Evolutionary conservation across 2,797 vertebrate species (phyloP).

Genomic region (Anisognathus igniventris): DNA sequence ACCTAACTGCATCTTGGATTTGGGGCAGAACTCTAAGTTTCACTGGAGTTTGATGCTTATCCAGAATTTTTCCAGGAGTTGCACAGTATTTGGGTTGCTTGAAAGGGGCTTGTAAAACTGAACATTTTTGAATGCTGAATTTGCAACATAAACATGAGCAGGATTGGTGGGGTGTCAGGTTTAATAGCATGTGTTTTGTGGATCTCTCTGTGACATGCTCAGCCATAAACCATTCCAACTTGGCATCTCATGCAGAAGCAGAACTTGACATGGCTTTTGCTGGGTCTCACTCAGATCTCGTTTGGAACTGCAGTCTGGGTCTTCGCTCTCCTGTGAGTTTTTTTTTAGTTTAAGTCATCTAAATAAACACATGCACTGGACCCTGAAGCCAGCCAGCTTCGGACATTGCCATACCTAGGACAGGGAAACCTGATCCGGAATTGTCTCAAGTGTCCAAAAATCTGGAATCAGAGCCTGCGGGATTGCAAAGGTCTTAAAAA

Average conservation of each 20-base stretch:
- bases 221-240: neutral
- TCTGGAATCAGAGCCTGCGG: neutral
- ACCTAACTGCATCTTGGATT: neutral
- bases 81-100: neutral
- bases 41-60: neutral
- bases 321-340: neutral
- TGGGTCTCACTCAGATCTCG: neutral
- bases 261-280: neutral
- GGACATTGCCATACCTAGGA: neutral
- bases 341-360: neutral
- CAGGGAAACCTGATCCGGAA: neutral
- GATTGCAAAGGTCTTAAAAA: neutral
- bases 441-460: neutral
- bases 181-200: neutral
- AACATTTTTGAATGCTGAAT: neutral
- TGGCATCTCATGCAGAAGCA: neutral
- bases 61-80: neutral
- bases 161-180: neutral
- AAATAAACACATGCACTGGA: neutral
- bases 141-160: neutral
- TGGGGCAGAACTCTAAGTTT: neutral
- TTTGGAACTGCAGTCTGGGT: neutral
- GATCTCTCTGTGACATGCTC: neutral
- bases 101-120: constrained; percentile 6
- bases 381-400: neutral